These are phyloP conservation scores for Eupeodes corollae DNA, from an alignment of 1,140 invertebrate species.

Conservation along the genomic window DNA sequence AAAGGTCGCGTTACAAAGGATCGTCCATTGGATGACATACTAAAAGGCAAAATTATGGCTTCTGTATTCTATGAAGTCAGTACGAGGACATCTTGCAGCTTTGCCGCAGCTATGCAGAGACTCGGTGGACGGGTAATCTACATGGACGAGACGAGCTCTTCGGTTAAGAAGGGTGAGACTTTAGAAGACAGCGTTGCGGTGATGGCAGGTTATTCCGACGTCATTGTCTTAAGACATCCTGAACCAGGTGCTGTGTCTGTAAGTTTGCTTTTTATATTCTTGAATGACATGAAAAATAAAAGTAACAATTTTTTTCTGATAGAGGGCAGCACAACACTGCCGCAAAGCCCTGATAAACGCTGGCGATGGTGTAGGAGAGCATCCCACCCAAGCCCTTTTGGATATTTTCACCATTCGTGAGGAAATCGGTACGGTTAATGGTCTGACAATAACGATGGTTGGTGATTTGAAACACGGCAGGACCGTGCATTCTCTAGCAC, in stretches of 20 bases:
- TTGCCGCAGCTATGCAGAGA: slow-evolving; percentile 89
- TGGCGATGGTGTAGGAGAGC: slow-evolving; percentile 95
- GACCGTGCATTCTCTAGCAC: slow-evolving; percentile 94
- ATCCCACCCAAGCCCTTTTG: slow-evolving; percentile 94
- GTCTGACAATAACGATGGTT: slow-evolving; percentile 83
- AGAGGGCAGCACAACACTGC: slow-evolving; percentile 70
- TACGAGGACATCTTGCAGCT: slow-evolving; percentile 92
- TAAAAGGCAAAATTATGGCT: slow-evolving; percentile 90
- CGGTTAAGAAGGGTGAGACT: slow-evolving; percentile 92
- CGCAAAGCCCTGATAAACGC: slow-evolving; percentile 92
- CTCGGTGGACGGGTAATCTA: slow-evolving; percentile 84
- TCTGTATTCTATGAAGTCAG: slow-evolving; percentile 96
- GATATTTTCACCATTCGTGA: slow-evolving; percentile 98
- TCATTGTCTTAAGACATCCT: slow-evolving; percentile 89
- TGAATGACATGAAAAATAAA: neutral
- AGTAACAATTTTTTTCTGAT: slow-evolving; percentile 11
- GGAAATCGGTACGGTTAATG: slow-evolving; percentile 97
- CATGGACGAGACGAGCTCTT: slow-evolving; percentile 82
- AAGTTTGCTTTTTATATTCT: slow-evolving; percentile 27
- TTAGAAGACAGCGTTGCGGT: slow-evolving; percentile 79
- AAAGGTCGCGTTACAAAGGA: slow-evolving; percentile 74
- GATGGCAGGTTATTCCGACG: slow-evolving; percentile 81
- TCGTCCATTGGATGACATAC: slow-evolving; percentile 68
- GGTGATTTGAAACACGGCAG: slow-evolving; percentile 96
- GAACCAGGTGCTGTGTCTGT: slow-evolving; percentile 82